Conservation (phyloP, 2,888 invertebrate species). For the Polydrusus pterygomalis region DNA sequence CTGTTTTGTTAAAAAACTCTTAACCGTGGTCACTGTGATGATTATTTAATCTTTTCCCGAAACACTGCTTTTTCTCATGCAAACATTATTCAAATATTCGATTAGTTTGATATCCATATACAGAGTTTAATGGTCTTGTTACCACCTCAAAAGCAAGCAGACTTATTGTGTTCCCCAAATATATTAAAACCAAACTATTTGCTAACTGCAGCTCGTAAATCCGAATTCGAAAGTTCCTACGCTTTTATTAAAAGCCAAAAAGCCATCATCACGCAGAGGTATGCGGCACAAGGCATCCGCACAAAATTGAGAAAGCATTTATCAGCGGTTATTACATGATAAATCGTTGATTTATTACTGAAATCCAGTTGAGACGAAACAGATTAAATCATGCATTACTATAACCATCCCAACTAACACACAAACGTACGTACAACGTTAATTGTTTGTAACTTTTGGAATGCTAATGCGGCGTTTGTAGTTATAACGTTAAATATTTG, state of each 20-base stretch:
- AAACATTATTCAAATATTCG: too few relatives aligned
- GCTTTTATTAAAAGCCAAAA: constrained; percentile 51
- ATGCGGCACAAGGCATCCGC: constrained; percentile 26
- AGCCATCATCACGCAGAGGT: constrained; percentile 35
- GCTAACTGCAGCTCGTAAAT: constrained; percentile 45
- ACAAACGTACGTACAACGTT: too few relatives aligned
- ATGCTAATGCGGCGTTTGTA: too few relatives aligned
- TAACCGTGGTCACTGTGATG: too few relatives aligned
- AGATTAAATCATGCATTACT: constrained; percentile 29
- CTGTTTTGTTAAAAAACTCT: too few relatives aligned
- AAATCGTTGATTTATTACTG: constrained; percentile 33
- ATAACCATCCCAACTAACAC: too few relatives aligned
- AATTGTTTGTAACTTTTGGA: too few relatives aligned
- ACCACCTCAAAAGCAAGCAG: background rate
- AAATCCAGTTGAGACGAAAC: constrained; percentile 20
- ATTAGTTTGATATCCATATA: too few relatives aligned
- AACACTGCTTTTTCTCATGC: too few relatives aligned
- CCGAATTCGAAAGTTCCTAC: constrained; percentile 36
- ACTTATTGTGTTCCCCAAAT: constrained; percentile 26
- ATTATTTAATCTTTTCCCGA: too few relatives aligned
- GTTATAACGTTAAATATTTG: too few relatives aligned
- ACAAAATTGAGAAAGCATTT: constrained; percentile 44
- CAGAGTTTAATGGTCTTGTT: too few relatives aligned
- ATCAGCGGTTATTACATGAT: constrained; percentile 49
- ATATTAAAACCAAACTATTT: constrained; percentile 43